Conservation (phyloP, 2,113 vertebrate genomes). For the Phalacrocorax aristotelis region DNA sequence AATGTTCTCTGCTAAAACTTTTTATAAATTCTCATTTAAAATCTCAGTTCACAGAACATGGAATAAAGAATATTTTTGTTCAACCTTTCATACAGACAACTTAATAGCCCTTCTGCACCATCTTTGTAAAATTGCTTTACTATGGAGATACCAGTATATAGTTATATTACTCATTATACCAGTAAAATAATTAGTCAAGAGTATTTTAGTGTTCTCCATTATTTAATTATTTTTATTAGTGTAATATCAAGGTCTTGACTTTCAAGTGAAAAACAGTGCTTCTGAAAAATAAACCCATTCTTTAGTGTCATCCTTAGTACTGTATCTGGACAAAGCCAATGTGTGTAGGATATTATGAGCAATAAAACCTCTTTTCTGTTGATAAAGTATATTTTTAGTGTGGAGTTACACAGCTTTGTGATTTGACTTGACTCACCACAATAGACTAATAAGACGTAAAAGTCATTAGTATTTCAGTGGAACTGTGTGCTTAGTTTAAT, state of each 20-base stretch:
- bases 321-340: rapidly evolving
- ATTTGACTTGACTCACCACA: neutral
- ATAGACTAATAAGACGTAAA: neutral
- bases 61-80: neutral
- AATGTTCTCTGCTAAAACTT: neutral
- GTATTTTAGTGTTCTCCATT: neutral
- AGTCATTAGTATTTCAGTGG: neutral
- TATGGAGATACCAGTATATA: neutral
- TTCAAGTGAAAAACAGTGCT: neutral
- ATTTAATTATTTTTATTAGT: neutral
- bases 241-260: neutral
- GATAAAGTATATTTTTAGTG: neutral
- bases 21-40: neutral
- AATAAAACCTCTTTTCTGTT: neutral
- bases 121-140: neutral
- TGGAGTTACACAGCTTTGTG: neutral
- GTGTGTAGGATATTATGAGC: neutral
- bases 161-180: neutral
- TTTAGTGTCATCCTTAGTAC: neutral
- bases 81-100: neutral
- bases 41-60: neutral
- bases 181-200: neutral
- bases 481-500: neutral
- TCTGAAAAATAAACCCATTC: neutral
- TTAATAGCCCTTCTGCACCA: neutral